A percentile compares a stretch with the other conserved stretches of the same genome.
Conservation (phyloP, 1,140 invertebrate species). For the Drosophila nikananu region DNA sequence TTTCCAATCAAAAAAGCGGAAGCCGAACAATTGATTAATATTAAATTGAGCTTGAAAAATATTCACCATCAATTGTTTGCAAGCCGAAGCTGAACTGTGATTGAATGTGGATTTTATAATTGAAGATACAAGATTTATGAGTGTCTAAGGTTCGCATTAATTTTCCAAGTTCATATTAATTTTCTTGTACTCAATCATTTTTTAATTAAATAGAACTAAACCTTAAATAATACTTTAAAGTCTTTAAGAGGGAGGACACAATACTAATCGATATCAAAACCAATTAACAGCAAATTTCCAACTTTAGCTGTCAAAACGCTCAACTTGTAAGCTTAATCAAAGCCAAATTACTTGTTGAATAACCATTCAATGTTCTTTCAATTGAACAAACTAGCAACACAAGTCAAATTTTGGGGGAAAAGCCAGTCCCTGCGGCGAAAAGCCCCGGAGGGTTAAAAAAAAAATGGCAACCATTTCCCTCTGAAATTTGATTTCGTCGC, state of each 20-base stretch:
- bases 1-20: constrained; percentile 33
- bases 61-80: constrained; percentile 24
- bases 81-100: constrained; percentile 16
- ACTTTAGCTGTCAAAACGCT: neutral
- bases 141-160: neutral
- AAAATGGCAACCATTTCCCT: constrained; percentile 35
- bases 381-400: constrained; percentile 2
- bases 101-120: constrained; percentile 14
- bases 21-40: constrained; percentile 38
- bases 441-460: neutral
- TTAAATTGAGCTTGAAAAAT: constrained; percentile 38
- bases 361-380: constrained; percentile 18
- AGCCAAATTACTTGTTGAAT: constrained; percentile 9
- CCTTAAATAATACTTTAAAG: neutral
- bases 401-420: neutral
- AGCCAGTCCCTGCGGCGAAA: neutral
- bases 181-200: neutral
- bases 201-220: neutral
- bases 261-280: neutral
- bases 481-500: constrained; percentile 65
- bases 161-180: neutral
- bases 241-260: fast-evolving
- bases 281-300: neutral
- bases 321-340: constrained; percentile 2
- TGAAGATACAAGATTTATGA: neutral